Percentiles rank a stretch among this genome's conserved stretches.
Conservation (phyloP, 2,113 vertebrate genomes). For the Caranx ignobilis region DNA sequence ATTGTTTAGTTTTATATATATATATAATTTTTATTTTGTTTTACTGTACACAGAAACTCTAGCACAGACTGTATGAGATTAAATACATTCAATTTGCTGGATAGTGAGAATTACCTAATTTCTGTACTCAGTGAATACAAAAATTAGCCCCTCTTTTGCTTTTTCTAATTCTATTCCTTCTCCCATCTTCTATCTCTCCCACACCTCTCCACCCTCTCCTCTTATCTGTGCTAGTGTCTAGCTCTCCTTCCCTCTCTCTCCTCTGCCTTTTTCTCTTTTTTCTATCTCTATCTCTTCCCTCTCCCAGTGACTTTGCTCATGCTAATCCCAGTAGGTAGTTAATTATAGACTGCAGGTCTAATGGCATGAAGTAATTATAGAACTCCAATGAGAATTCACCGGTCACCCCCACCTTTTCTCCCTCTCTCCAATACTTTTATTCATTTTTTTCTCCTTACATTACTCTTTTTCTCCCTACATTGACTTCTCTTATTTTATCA, state of each 20-base stretch:
- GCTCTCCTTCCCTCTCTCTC: neutral
- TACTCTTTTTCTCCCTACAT: neutral
- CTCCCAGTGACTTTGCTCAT: constrained; percentile 66
- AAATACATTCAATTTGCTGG: neutral
- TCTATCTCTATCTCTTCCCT: constrained; percentile 34
- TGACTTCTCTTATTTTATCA: neutral
- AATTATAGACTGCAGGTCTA: constrained; percentile 78
- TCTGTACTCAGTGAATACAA: neutral
- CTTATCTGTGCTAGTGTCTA: neutral
- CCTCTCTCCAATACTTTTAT: constrained; percentile 25
- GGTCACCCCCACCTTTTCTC: constrained; percentile 49
- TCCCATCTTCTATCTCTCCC: constrained; percentile 3
- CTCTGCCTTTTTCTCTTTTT: constrained; percentile 10
- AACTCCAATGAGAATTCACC: constrained; percentile 66
- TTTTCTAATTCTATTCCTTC: constrained; percentile 1
- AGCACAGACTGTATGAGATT: neutral
- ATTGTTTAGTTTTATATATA: neutral
- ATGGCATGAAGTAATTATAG: constrained; percentile 79
- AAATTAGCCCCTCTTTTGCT: constrained; percentile 10
- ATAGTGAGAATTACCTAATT: constrained; percentile 2
- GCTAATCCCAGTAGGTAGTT: constrained; percentile 79
- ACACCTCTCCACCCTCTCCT: neutral
- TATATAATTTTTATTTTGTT: neutral
- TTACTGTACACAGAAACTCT: neutral
- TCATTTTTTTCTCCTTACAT: constrained; percentile 11